Evolutionary conservation across 1,140 invertebrate genomes (phyloP).

Genomic region (Lepidotrigona ventralis): DNA sequence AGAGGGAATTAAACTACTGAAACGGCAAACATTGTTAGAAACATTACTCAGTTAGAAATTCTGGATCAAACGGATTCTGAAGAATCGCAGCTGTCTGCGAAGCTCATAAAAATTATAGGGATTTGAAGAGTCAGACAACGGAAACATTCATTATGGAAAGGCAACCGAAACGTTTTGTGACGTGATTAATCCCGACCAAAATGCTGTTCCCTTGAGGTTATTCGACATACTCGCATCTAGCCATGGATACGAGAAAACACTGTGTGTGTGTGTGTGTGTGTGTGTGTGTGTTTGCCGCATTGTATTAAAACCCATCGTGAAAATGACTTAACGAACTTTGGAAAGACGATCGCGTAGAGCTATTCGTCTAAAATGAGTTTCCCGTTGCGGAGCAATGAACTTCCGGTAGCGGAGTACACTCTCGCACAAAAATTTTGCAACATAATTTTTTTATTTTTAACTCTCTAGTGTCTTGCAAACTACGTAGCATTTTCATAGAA

Average conservation of each 20-base stretch:
- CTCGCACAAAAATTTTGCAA: no score
- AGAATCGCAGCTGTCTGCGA: neutral
- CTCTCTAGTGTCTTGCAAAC: no score
- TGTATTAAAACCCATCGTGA: conserved; percentile 23
- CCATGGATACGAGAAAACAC: neutral
- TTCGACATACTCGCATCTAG: neutral
- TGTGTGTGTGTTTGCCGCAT: no score
- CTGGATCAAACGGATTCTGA: neutral
- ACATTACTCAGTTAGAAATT: neutral
- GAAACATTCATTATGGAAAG: neutral
- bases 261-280: neutral
- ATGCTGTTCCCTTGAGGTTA: neutral
- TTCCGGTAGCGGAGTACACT: neutral
- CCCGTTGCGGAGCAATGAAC: neutral
- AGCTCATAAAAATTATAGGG: neutral
- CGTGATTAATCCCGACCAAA: conserved; percentile 1
- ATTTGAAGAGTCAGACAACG: neutral
- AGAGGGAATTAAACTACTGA: neutral
- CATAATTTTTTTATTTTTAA: no score
- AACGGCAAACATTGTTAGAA: neutral
- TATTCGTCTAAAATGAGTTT: conserved; percentile 11
- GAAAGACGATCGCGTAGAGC: conserved; percentile 11
- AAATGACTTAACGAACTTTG: conserved; percentile 41
- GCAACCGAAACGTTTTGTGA: neutral
- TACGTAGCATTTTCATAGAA: no score